Evolutionary conservation across 2,888 invertebrate genomes (phyloP), one percentile per base, ranked within the genome.

Genomic region (Ectobius pallidus): DNA sequence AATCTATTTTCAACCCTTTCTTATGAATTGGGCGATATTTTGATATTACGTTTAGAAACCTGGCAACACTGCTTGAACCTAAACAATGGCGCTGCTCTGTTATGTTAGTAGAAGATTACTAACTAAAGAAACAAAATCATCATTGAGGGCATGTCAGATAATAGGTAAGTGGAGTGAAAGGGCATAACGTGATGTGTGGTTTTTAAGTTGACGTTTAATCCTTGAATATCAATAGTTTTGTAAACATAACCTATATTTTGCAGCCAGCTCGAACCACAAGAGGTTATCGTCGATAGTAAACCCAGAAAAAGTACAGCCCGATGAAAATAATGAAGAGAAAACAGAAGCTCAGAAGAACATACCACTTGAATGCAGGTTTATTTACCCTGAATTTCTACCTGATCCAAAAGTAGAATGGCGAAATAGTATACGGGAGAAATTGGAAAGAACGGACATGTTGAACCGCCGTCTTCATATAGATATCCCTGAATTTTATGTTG

Each of bases 401-500:
- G 92, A 94, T 81, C 94, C 96, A 0, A 90, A 91, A 78, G 85
- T 90, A 1, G 85, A 89, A 79, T 91, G 89, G 84, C 87, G 98
- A 73, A 96, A 99, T 83, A 80, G 85, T 11, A 82, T 96, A 0
- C 85, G 92, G 71, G 99, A 99, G 81, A 94, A 92, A 81, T 83
- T 99, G 18, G 98, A 99, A 81, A 87, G 99, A 74, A 84, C 86
- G 75, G 99, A 99, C 81, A 99, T 99, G 99, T 81, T 99, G 34
- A 89, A 90, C 73, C 87, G 99, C 73, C 86, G 97, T 77, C 85
- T 84, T 68, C 86, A 92, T 75, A 87, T 99, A 76, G 92, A 94
- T 80, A 92, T 99, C 76, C 99, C 99, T 0, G 98, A 99, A 82
- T 99, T 99, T 86, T 99, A 98, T 86, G 97, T 98, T 79, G 99